Evolutionary conservation across 2,888 invertebrate genomes (phyloP).

Genomic region (Acronicta alni): DNA sequence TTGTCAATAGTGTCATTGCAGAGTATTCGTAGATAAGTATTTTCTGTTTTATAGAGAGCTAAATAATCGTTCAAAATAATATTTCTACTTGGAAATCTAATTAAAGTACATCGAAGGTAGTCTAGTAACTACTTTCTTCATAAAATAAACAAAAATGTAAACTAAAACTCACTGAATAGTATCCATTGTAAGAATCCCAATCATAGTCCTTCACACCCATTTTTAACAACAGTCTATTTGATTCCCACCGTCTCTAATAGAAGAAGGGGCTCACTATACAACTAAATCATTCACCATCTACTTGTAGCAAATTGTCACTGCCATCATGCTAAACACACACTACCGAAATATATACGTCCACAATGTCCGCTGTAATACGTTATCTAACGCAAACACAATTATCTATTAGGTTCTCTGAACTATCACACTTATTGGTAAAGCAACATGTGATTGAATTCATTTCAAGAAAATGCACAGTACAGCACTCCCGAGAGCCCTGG

Average conservation of each 20-base stretch:
- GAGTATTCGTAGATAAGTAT: conserved; percentile 22
- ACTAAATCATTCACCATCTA: conserved; percentile 70
- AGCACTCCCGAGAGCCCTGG: conserved; percentile 78
- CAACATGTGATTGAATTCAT: conserved; percentile 77
- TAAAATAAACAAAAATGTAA: not conserved
- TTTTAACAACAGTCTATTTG: conserved; percentile 70
- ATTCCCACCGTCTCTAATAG: conserved; percentile 65
- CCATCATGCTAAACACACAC: conserved; percentile 61
- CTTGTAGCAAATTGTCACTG: conserved; percentile 58
- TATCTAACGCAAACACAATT: conserved; percentile 85
- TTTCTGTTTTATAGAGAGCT: conserved; percentile 16
- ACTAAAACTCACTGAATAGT: conserved; percentile 80
- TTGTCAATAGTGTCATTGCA: conserved; percentile 57
- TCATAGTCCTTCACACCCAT: conserved; percentile 87
- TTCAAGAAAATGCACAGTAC: conserved; percentile 70
- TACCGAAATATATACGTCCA: conserved; percentile 65
- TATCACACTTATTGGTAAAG: conserved; percentile 71
- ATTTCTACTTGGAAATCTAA: conserved; percentile 1
- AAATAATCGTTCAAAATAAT: not conserved
- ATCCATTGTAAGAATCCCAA: conserved; percentile 86
- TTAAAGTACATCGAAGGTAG: conserved; percentile 14
- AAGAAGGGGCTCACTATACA: conserved; percentile 62
- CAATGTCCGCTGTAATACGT: conserved; percentile 62
- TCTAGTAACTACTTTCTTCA: not conserved
- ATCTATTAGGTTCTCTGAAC: conserved; percentile 74